A percentile compares a stretch with the other conserved stretches of the same genome.
Evolutionary conservation across 2,797 vertebrate species (phyloP).

Genomic region (Erithacus rubecula): DNA sequence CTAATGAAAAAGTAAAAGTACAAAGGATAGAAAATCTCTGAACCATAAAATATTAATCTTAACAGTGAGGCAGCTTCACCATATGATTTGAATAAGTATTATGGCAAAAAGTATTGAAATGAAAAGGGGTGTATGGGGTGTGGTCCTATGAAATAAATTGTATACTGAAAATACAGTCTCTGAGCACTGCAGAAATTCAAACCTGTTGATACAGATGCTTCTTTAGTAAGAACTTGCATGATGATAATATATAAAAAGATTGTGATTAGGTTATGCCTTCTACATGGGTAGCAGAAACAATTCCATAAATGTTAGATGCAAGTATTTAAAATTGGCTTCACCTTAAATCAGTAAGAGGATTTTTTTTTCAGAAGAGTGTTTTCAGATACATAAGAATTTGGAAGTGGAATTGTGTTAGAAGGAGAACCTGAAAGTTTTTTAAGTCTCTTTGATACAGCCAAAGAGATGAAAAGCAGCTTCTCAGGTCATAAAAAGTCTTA

Average conservation of each 20-base stretch:
- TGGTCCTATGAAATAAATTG: not conserved
- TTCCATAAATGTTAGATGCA: not conserved
- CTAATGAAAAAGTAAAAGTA: conserved; percentile 33
- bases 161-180: not conserved
- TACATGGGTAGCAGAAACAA: not conserved
- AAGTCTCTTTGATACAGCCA: not conserved
- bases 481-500: not conserved
- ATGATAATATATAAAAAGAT: not conserved
- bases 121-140: accelerated
- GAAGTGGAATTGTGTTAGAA: not conserved
- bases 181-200: not conserved
- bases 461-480: not conserved
- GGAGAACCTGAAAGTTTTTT: not conserved
- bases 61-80: not conserved
- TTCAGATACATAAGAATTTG: not conserved
- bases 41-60: not conserved
- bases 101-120: not conserved
- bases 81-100: not conserved
- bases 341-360: not conserved
- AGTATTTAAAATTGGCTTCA: not conserved
- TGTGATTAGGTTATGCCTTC: not conserved
- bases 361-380: not conserved
- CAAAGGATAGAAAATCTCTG: not conserved
- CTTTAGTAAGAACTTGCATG: not conserved
- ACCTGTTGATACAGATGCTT: not conserved